phyloP scores from a whole-genome alignment of 2,888 invertebrate genomes.

The Phania funesta region DNA sequence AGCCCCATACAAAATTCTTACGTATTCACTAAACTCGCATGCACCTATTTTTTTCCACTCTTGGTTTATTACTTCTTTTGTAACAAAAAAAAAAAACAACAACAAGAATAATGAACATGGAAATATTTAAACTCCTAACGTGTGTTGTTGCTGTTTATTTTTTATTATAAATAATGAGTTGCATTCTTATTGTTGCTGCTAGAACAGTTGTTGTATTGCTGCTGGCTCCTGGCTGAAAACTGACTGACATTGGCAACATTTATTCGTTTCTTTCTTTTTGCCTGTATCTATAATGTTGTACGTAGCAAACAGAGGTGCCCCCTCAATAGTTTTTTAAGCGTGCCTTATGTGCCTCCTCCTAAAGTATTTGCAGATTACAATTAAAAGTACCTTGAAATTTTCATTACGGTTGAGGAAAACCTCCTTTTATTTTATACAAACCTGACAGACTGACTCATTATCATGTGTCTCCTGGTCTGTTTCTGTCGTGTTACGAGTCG shows the following conservation, averaged over 20 bases:
- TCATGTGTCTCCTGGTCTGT: no score
- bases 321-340: neutral
- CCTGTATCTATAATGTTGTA: neutral
- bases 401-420: no score
- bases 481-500: no score
- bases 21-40: no score
- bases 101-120: neutral
- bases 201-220: neutral
- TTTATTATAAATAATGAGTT: slow-evolving; percentile 6
- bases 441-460: no score
- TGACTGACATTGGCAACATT: slow-evolving; percentile 54
- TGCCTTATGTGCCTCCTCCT: neutral
- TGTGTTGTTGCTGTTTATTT: neutral
- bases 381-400: no score
- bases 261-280: slow-evolving; percentile 26
- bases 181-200: slow-evolving; percentile 17
- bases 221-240: slow-evolving; percentile 23
- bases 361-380: neutral
- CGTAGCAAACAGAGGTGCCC: neutral
- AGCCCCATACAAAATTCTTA: slow-evolving; percentile 11
- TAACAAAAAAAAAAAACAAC: neutral
- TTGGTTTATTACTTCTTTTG: neutral
- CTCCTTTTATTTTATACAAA: no score
- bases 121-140: slow-evolving; percentile 14
- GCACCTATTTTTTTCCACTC: neutral